Percentiles rank a stretch among this genome's conserved stretches.
Evolutionary conservation across 2,797 vertebrate genomes (phyloP).

Genomic region (Phylloscopus collybita): DNA sequence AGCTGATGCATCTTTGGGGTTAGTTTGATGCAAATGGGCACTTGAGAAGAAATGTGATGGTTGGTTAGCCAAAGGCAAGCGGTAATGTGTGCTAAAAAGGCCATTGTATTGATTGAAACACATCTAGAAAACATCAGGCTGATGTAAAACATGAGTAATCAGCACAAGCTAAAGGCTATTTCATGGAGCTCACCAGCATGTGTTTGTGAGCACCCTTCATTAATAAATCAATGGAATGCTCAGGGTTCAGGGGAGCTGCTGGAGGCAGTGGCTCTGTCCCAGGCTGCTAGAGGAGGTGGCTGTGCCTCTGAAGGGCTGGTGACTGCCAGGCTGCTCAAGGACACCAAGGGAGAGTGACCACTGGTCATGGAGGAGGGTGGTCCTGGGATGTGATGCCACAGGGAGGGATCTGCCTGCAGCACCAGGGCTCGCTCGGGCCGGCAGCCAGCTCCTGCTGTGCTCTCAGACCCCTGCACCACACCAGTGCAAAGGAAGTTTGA

Average conservation of each 20-base stretch:
- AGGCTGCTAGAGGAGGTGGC: not conserved
- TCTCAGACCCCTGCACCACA: too few relatives aligned
- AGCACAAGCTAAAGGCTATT: constrained; percentile 41
- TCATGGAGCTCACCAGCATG: not conserved
- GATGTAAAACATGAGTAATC: constrained; percentile 58
- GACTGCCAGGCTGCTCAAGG: not conserved
- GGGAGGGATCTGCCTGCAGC: not conserved
- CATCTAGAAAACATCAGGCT: constrained; percentile 51
- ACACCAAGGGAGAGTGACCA: not conserved
- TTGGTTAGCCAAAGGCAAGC: constrained; percentile 16
- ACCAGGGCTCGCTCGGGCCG: rapidly evolving
- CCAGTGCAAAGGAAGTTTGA: not conserved
- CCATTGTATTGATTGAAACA: constrained; percentile 58
- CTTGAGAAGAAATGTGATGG: constrained; percentile 49
- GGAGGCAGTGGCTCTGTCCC: not conserved
- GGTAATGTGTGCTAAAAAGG: constrained; percentile 37
- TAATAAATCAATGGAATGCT: constrained; percentile 44
- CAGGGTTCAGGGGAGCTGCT: not conserved
- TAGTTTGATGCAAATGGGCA: constrained; percentile 46
- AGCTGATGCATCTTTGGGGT: constrained; percentile 19
- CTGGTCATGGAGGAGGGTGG: rapidly evolving
- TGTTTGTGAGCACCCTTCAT: constrained; percentile 30
- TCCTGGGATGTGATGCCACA: not conserved
- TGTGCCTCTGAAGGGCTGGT: not conserved
- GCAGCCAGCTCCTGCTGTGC: not conserved